phyloP scores from a whole-genome alignment of 1,140 invertebrate species.

The Eriosoma lanigerum region DNA sequence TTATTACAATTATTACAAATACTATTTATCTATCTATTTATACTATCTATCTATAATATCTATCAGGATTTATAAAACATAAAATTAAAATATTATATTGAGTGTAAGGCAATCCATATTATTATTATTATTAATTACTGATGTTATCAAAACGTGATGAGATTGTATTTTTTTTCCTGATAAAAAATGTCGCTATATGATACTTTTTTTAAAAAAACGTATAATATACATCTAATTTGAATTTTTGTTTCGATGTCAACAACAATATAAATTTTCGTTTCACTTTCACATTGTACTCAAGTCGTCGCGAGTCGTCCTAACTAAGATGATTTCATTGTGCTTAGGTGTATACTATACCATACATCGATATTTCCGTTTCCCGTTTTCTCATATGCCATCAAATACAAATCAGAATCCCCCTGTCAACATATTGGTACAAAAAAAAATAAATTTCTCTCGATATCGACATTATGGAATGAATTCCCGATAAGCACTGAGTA shows the following conservation, averaged over 20 bases:
- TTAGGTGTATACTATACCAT: constrained; percentile 3
- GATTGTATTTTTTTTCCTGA: too few species aligned
- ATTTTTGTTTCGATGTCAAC: neutral
- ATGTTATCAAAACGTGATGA: too few species aligned
- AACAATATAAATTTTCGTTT: neutral
- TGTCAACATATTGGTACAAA: neutral
- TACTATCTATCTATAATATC: too few species aligned
- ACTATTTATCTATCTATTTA: too few species aligned
- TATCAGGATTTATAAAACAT: too few species aligned
- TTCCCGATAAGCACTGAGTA: neutral
- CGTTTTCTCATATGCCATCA: neutral
- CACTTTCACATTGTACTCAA: neutral
- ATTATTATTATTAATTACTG: too few species aligned
- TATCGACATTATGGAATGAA: neutral
- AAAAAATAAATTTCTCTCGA: neutral
- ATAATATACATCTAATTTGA: neutral
- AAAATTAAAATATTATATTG: too few species aligned
- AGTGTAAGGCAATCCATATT: too few species aligned
- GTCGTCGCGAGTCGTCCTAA: neutral
- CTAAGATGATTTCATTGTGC: neutral
- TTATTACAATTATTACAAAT: too few species aligned
- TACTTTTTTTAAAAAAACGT: too few species aligned
- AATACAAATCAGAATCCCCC: constrained; percentile 14
- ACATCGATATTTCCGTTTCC: constrained; percentile 27
- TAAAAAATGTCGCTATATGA: too few species aligned